Evolutionary conservation across 2,113 vertebrate species (phyloP).

Genomic region (Pontoporia blainvillei): DNA sequence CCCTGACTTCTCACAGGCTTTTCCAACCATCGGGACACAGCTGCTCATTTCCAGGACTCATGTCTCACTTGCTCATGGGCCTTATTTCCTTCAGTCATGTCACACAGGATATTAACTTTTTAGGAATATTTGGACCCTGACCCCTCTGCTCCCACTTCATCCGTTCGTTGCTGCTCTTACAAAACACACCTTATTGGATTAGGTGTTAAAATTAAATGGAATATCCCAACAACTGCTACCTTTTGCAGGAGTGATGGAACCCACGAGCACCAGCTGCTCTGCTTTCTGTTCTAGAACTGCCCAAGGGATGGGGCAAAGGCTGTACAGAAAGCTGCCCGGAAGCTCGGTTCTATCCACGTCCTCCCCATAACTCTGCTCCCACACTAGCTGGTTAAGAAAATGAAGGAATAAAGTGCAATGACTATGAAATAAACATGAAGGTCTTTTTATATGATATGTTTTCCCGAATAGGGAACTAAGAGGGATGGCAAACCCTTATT

Average conservation of each 20-base stretch:
- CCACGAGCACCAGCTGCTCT: not conserved
- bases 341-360: not conserved
- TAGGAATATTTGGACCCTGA: not conserved
- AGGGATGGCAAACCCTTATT: not conserved
- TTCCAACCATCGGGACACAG: not conserved
- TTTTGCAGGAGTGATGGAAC: not conserved
- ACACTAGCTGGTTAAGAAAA: not conserved
- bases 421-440: not conserved
- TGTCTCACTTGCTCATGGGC: not conserved
- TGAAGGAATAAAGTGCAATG: not conserved
- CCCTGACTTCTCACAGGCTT: not conserved
- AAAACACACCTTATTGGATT: not conserved
- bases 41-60: not conserved
- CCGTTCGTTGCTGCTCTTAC: not conserved
- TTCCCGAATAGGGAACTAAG: not conserved
- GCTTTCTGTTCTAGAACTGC: not conserved
- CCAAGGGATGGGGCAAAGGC: not conserved
- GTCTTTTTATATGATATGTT: not conserved
- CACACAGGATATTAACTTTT: slow-evolving; percentile 34
- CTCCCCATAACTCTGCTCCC: not conserved
- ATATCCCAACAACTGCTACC: not conserved
- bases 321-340: not conserved
- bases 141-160: not conserved
- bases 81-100: not conserved
- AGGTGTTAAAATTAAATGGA: not conserved